Evolutionary conservation across 1,140 invertebrate species (phyloP).

Genomic region (Aphis craccivora): DNA sequence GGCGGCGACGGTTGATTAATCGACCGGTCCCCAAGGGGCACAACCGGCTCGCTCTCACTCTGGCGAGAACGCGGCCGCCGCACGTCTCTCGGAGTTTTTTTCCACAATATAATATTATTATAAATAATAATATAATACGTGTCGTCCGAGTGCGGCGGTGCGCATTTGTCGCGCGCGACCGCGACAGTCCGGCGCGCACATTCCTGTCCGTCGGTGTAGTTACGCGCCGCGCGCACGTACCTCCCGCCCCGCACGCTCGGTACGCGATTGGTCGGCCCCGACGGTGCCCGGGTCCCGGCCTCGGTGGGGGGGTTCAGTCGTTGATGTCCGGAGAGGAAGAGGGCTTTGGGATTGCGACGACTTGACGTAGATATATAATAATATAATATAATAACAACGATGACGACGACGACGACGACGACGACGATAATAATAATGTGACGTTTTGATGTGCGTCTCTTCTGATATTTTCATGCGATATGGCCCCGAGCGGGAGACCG

Average conservation of each 20-base stretch:
- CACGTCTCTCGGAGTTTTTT: background rate
- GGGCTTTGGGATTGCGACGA: background rate
- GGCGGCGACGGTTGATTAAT: constrained; percentile 54
- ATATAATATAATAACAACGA: too few relatives aligned
- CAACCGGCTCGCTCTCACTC: constrained; percentile 47
- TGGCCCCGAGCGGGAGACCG: background rate
- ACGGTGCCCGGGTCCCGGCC: background rate
- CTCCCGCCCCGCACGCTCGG: background rate
- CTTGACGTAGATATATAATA: background rate
- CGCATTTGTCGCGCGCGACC: constrained; percentile 31
- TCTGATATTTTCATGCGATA: background rate
- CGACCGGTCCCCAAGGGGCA: constrained; percentile 50
- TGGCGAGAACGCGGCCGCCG: background rate
- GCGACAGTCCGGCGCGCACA: constrained; percentile 4
- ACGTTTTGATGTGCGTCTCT: background rate
- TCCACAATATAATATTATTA: constrained; percentile 12
- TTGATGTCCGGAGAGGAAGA: background rate
- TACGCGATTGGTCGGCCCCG: background rate
- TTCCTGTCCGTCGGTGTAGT: constrained; percentile 34
- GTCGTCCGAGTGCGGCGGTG: constrained; percentile 14
- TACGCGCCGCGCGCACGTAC: background rate
- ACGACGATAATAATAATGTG: background rate
- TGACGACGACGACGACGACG: background rate
- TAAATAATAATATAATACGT: background rate
- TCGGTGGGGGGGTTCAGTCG: background rate